Evolutionary conservation across 92 coral and sea anemone species (phyloP).

Genomic region (Blastomussa wellsi): DNA sequence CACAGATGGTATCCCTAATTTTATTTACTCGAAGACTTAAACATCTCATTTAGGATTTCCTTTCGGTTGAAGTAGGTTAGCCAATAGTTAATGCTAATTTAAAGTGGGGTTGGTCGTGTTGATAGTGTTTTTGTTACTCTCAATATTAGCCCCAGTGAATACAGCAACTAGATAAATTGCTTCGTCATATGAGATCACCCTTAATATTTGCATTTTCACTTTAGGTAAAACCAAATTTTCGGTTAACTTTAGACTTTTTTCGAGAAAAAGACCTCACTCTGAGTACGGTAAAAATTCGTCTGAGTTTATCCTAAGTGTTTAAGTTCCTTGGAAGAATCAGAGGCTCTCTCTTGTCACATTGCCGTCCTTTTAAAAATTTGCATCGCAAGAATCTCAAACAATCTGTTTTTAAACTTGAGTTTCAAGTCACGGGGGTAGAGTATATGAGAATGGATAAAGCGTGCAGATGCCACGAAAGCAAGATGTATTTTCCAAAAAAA

Average conservation of each 20-base stretch:
- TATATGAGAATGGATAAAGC: neutral
- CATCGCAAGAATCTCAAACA: neutral
- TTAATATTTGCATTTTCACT: conserved; percentile 18
- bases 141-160: neutral
- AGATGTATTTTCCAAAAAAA: neutral
- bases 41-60: conserved; percentile 34
- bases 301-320: neutral
- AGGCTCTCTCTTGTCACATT: neutral
- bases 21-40: conserved; percentile 27
- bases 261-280: neutral
- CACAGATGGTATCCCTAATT: conserved; percentile 16
- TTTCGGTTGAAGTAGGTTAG: neutral
- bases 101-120: conserved; percentile 11
- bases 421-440: conserved; percentile 1
- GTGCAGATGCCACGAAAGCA: neutral
- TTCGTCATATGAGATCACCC: conserved; percentile 7
- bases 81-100: conserved; percentile 20
- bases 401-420: neutral
- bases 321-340: neutral
- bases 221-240: neutral
- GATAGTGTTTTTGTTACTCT: neutral
- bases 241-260: neutral
- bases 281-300: neutral
- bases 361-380: neutral
- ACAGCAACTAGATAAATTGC: neutral